These are phyloP conservation scores for Anoura caudifer DNA, from an alignment of 2,113 vertebrate genomes.

Conservation along the genomic window DNA sequence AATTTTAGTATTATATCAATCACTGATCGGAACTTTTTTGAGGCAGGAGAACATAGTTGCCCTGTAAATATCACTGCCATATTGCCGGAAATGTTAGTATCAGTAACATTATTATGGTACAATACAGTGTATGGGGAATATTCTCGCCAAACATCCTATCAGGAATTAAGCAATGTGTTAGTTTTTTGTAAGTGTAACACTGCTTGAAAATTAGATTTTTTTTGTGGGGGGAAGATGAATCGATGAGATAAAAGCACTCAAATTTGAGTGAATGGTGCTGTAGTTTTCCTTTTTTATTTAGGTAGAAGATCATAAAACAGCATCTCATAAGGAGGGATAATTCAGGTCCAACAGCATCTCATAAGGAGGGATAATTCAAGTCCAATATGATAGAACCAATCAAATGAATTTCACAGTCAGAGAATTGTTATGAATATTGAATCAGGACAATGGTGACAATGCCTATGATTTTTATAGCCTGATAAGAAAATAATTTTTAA, in stretches of 20 bases:
- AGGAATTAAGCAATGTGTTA: background rate
- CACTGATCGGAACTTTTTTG: background rate
- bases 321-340: background rate
- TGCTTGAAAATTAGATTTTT: background rate
- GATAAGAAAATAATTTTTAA: background rate
- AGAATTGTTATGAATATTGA: background rate
- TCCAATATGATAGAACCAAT: background rate
- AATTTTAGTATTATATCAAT: background rate
- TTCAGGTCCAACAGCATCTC: background rate
- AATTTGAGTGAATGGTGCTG: background rate
- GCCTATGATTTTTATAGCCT: background rate
- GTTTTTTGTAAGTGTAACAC: background rate
- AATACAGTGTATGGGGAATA: background rate
- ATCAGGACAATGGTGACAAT: background rate
- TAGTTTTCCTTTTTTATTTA: background rate
- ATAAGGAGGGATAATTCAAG: background rate
- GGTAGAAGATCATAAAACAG: background rate
- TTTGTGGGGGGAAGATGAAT: background rate
- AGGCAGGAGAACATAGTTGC: background rate
- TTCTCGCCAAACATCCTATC: background rate
- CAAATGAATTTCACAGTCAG: background rate
- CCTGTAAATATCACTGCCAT: background rate
- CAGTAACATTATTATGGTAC: background rate
- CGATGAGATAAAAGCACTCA: background rate
- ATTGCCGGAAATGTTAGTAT: background rate